Evolutionary conservation across 2,888 invertebrate genomes (phyloP).

Genomic region (Candidula unifasciata): DNA sequence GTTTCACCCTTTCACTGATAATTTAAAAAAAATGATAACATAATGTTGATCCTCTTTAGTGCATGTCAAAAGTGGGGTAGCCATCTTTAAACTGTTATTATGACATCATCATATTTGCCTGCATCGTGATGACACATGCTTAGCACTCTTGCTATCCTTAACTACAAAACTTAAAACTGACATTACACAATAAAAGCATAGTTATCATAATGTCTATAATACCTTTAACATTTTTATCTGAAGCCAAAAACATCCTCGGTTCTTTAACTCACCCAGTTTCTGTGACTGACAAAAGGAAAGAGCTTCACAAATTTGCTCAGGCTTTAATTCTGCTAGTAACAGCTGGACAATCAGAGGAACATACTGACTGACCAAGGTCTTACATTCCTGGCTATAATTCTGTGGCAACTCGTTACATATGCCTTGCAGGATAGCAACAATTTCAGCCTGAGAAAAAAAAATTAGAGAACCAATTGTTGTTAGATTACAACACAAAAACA

Average conservation of each 20-base stretch:
- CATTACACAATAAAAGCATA: neutral
- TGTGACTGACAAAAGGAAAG: neutral
- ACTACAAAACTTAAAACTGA: too few species aligned
- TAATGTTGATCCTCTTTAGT: too few species aligned
- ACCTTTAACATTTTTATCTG: too few species aligned
- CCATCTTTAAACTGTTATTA: too few species aligned
- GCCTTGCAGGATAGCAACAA: slow-evolving; percentile 44
- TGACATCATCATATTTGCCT: too few species aligned
- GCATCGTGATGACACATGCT: too few species aligned
- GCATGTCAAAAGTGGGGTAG: too few species aligned
- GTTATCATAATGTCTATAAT: neutral
- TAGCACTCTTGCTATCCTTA: too few species aligned
- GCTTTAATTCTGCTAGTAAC: slow-evolving; percentile 48
- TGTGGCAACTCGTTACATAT: slow-evolving; percentile 46
- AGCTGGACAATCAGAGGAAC: slow-evolving; percentile 68
- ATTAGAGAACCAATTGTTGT: neutral
- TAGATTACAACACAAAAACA: neutral
- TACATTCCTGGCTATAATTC: slow-evolving; percentile 80
- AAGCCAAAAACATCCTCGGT: too few species aligned
- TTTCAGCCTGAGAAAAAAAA: slow-evolving; percentile 33
- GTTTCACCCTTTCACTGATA: too few species aligned
- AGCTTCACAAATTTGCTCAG: slow-evolving; percentile 14
- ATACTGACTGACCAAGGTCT: slow-evolving; percentile 81
- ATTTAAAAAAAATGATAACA: too few species aligned
- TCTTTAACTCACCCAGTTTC: neutral